Evolutionary conservation across 2,888 invertebrate species (phyloP), one percentile per base, ranked within the genome.

Genomic region (Rotaria macrura): DNA sequence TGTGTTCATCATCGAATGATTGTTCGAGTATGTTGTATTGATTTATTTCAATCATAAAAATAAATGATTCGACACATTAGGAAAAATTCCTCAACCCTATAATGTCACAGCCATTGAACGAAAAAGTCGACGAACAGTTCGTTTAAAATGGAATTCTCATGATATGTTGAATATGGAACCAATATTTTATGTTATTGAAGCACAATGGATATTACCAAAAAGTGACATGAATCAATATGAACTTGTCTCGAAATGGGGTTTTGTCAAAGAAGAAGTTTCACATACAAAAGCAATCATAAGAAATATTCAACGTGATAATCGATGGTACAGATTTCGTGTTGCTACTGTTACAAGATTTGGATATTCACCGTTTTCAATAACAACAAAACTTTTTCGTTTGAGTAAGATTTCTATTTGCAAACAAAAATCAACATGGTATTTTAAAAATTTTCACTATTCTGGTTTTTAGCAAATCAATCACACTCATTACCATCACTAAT

Each of bases 331-430:
- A 87, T 90, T 88, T 88, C 88, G 89, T 38, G 88, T 91, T 88
- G 90, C 90, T 29, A 89, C 90, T 12, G 90, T 90, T 85, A 89
- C 88, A 84, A 87, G 87, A 12, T 87, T 89, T 84, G 90, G 91
- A 40, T 88, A 88, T 85, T 87, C 88, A 74, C 91, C 90, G 20
- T 90, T 89, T 87, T 90, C 90, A 47, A 84, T 85, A 6, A 86
- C 88, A 55, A 88, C 89, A 7, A 38, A 85, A 83, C 87, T 89
- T 43, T 72, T 72, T 72, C 72, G 72, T 38, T 40, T 72, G 10
- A 72, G 55, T 57, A 57, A 57, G 29, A 55, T 57, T 49, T 49
- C 14, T 49, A 49, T 49, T 17, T 14, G 17, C 14, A 49, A 17
- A 49, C 12, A 49, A 49, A 17, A 49, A 9, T 9, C 7, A 57